Evolutionary conservation across 1,140 invertebrate species (phyloP).

Genomic region (Listronotus bonariensis): DNA sequence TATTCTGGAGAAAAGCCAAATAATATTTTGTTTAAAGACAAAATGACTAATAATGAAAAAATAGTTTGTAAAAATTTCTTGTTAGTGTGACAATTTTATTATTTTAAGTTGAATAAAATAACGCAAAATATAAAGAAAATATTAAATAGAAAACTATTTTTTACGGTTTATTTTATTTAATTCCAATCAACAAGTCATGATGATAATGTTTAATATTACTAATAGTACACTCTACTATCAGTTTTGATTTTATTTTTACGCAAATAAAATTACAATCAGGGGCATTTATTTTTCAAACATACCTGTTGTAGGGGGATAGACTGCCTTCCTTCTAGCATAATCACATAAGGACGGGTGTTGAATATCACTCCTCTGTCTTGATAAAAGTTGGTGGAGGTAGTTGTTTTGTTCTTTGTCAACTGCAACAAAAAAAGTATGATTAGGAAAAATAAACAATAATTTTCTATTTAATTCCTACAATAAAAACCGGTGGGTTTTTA

Average conservation of each 20-base stretch:
- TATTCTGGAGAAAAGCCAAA: too few relatives aligned
- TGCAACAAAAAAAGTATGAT: conserved; percentile 42
- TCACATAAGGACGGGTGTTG: conserved; percentile 49
- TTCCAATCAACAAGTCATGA: too few relatives aligned
- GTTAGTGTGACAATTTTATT: too few relatives aligned
- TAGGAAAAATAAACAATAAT: conserved; percentile 15
- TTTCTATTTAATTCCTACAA: conserved; percentile 1
- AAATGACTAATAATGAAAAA: too few relatives aligned
- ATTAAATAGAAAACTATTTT: too few relatives aligned
- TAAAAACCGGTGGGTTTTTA: conserved; percentile 7
- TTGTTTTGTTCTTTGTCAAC: conserved; percentile 53
- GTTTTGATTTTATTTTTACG: too few relatives aligned
- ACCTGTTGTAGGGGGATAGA: conserved; percentile 56
- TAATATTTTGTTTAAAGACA: too few relatives aligned
- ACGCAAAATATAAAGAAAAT: too few relatives aligned
- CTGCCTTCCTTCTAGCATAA: conserved; percentile 54
- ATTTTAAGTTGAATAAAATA: too few relatives aligned
- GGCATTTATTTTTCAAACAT: conserved; percentile 32
- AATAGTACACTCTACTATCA: background rate
- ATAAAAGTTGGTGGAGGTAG: conserved; percentile 48
- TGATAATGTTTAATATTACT: background rate
- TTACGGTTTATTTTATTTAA: too few relatives aligned
- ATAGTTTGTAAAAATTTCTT: too few relatives aligned
- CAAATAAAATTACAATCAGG: too few relatives aligned
- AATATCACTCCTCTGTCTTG: conserved; percentile 46